Conservation (phyloP, 2,888 invertebrate species). For the Trissolcus brochymenae region DNA sequence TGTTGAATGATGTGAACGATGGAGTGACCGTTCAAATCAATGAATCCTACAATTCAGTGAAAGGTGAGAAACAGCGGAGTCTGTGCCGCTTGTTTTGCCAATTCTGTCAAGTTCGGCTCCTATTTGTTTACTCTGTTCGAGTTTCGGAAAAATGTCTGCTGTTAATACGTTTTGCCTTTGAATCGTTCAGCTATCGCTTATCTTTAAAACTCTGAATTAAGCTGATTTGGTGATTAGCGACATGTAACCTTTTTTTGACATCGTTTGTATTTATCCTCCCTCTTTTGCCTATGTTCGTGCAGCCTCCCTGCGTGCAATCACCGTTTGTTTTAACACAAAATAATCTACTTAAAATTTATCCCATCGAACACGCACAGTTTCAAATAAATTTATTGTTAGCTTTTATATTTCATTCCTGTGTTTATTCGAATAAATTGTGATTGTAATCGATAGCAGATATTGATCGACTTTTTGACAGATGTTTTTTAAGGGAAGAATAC, state of each 20-base stretch:
- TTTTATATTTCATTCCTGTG: constrained; percentile 3
- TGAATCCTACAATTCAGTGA: constrained; percentile 27
- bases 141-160: neutral
- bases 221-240: neutral
- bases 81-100: constrained; percentile 51
- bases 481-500: neutral
- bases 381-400: neutral
- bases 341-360: neutral
- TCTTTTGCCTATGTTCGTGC: constrained; percentile 43
- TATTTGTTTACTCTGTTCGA: constrained; percentile 59
- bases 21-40: constrained; percentile 16
- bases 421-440: neutral
- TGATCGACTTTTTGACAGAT: constrained; percentile 1
- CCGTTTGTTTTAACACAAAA: constrained; percentile 34
- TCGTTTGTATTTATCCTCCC: constrained; percentile 39
- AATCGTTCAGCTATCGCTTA: neutral
- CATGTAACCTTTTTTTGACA: constrained; percentile 56
- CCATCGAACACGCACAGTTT: neutral
- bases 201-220: constrained; percentile 2
- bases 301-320: constrained; percentile 45
- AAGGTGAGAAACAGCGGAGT: constrained; percentile 63
- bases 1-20: constrained; percentile 61
- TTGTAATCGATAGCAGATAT: constrained; percentile 1
- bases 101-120: constrained; percentile 52
- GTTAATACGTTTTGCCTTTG: neutral